Percentiles rank a stretch among this genome's conserved stretches.
Conservation (phyloP, 2,797 vertebrate genomes). For the Gymnopithys bicolor region DNA sequence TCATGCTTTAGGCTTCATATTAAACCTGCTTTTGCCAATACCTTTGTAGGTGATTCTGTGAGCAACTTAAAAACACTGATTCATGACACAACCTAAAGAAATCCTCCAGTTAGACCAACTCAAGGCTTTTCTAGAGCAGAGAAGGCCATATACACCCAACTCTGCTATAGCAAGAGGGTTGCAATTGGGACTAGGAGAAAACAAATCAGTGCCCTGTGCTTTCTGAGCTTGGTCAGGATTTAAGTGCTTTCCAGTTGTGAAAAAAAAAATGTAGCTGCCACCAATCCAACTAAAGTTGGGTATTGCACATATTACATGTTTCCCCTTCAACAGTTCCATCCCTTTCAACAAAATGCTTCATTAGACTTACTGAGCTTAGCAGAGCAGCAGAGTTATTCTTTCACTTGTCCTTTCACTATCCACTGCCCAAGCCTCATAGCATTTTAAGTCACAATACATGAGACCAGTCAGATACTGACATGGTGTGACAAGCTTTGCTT, state of each 20-base stretch:
- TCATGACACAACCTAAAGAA: neutral
- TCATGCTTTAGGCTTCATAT: neutral
- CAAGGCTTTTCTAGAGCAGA: neutral
- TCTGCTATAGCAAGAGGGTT: neutral
- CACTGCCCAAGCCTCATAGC: neutral
- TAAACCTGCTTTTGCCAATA: neutral
- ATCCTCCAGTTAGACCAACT: neutral
- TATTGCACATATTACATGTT: neutral
- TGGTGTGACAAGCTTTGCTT: slow-evolving; percentile 36
- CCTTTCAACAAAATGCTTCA: slow-evolving; percentile 22
- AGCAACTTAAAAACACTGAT: neutral
- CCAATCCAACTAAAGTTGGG: neutral
- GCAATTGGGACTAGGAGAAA: neutral
- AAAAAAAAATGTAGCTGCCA: neutral
- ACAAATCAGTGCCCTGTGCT: neutral
- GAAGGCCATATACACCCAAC: neutral
- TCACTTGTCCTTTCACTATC: slow-evolving; percentile 15
- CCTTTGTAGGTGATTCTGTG: neutral
- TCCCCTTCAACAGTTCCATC: slow-evolving; percentile 6
- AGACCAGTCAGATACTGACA: slow-evolving; percentile 42
- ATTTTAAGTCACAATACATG: slow-evolving; percentile 16
- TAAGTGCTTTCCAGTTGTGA: neutral
- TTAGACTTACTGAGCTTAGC: neutral
- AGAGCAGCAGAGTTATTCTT: neutral
- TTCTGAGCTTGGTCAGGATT: neutral